These are phyloP conservation scores for Flexamia atlantica DNA, from an alignment of 2,888 invertebrate species.

Conservation along the genomic window DNA sequence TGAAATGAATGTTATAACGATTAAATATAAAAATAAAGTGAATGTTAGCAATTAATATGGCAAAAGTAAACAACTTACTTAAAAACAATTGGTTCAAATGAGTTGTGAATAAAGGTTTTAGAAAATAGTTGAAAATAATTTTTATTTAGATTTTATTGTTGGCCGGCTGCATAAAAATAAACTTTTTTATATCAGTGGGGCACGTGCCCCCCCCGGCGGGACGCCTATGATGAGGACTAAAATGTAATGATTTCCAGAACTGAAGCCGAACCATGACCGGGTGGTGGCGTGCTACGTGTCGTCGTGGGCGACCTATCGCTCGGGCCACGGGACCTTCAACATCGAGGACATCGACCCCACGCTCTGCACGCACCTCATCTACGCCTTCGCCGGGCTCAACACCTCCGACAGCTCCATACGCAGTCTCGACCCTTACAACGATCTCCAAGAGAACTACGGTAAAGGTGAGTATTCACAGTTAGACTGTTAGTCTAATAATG, in stretches of 20 bases:
- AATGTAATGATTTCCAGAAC: conserved; percentile 8
- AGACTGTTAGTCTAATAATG: too few relatives aligned
- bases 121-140: background rate
- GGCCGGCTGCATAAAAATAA: background rate
- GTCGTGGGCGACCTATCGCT: conserved; percentile 88
- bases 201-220: too few relatives aligned
- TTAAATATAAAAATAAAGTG: too few relatives aligned
- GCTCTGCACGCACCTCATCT: conserved; percentile 89
- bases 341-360: conserved; percentile 84
- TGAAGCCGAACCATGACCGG: conserved; percentile 41
- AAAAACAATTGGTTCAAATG: background rate
- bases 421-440: conserved; percentile 87
- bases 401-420: conserved; percentile 81
- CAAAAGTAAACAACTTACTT: too few relatives aligned
- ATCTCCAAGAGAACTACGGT: conserved; percentile 86
- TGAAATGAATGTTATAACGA: too few relatives aligned
- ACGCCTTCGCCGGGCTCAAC: conserved; percentile 89
- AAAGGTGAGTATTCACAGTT: conserved; percentile 78
- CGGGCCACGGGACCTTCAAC: conserved; percentile 81
- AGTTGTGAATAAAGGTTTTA: background rate
- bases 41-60: too few relatives aligned
- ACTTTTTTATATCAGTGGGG: background rate
- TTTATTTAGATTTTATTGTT: background rate
- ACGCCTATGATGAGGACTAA: background rate
- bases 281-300: conserved; percentile 89